These are phyloP conservation scores for Crotalus helleri DNA, from an alignment of 2,113 vertebrate genomes.

Conservation along the genomic window DNA sequence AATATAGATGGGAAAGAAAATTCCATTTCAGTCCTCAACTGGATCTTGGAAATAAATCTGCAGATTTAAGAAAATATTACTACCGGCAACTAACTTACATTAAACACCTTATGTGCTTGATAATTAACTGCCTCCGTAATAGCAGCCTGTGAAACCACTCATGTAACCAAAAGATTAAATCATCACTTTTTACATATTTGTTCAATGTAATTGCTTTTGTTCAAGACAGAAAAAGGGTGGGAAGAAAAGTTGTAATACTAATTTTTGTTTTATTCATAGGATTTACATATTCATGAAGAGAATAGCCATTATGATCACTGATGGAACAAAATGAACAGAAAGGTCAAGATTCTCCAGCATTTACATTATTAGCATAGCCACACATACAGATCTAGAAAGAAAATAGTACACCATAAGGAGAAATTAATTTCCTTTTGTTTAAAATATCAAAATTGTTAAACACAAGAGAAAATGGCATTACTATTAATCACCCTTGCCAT, in stretches of 20 bases:
- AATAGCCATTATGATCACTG: constrained; percentile 68
- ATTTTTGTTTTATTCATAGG: constrained; percentile 69
- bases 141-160: constrained; percentile 49
- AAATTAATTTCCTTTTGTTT: constrained; percentile 54
- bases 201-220: constrained; percentile 53
- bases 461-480: background rate
- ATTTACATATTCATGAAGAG: constrained; percentile 80
- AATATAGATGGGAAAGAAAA: constrained; percentile 46
- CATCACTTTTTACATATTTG: constrained; percentile 55
- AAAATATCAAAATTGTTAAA: constrained; percentile 51
- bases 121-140: constrained; percentile 51
- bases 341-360: constrained; percentile 56
- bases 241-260: constrained; percentile 55
- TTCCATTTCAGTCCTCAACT: constrained; percentile 10
- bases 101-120: constrained; percentile 27
- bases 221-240: constrained; percentile 25
- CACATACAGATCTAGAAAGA: constrained; percentile 40
- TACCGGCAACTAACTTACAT: constrained; percentile 25
- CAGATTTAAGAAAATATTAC: constrained; percentile 40
- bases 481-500: constrained; percentile 36
- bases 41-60: constrained; percentile 44
- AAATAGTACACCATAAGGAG: constrained; percentile 57
- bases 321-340: constrained; percentile 67
- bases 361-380: constrained; percentile 22
- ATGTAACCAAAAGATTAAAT: constrained; percentile 57